Base-by-base conservation (phyloP, 1,140 invertebrate species). In the Drosophila rhopaloa region DNA sequence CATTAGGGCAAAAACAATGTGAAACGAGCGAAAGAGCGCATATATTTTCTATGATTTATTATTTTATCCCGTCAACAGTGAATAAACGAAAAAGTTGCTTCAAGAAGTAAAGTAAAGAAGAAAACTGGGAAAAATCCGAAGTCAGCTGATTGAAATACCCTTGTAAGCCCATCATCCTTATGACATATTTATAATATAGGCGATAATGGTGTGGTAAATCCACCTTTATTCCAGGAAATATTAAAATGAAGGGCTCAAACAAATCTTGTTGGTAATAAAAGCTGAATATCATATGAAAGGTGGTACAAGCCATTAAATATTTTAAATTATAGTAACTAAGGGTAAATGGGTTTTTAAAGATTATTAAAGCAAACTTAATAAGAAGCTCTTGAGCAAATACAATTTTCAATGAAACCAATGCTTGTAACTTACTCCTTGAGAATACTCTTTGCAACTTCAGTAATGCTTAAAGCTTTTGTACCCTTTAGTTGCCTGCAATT, bases 11-110 rank as follows among this genome's bases (percentile, higher is more conserved):
- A 60, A 72, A 60, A 60, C 29, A 76, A 76, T 47, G 54, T 37
- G n/a, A 44, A 41, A 16, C 13, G 29, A 66, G 14, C 27, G 6
- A 38, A 58, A 50, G 16, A 40, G 58, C 47, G 73, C 60, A 76
- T 68, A 85, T 70, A 83, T 76, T 76, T 67, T 44, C 46, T 68
- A 61, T 71, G 68, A 71, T 71, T 71, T 71, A 71, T 71, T 53
- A 68, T 66, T 68, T 54, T 68, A 66, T 46, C 24, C 60, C 38
- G 47, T 48, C 68, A 70, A 32, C 32, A 38, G 29, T 19, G 11
- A 41, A 48, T 58, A 38, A 32, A 43, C 29, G 7, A 50, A 71
- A 38, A 50, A 71, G 37, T 70, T 55, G 5, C 10, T 40, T 4
- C 29, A 40, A 41, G 11, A 37, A 32, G 19, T 6, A 29, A n/a